Percentiles rank a stretch among this genome's conserved stretches.
Evolutionary conservation across 2,797 vertebrate species (phyloP).

Genomic region (Periparus ater): DNA sequence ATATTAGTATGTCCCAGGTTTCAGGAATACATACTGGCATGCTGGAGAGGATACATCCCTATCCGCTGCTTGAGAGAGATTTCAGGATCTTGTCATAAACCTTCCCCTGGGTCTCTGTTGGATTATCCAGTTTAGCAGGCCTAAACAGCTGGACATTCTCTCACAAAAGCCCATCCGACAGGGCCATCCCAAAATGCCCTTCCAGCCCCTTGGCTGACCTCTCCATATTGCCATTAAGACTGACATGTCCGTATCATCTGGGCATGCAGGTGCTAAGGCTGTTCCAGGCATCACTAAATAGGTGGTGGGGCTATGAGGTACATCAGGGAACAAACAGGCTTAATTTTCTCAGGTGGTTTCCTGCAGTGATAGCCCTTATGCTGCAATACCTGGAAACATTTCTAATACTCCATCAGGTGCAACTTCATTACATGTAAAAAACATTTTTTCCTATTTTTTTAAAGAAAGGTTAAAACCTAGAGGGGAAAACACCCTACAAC

Average conservation of each 20-base stretch:
- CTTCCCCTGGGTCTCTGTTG: neutral
- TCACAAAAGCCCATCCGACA: neutral
- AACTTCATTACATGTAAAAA: neutral
- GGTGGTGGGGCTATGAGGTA: neutral
- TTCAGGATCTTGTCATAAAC: neutral
- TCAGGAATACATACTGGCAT: neutral
- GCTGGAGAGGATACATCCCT: neutral
- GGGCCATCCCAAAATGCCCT: neutral
- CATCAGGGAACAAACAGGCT: neutral
- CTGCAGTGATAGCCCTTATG: neutral
- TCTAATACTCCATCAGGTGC: neutral
- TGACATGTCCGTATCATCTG: neutral
- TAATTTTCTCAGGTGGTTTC: neutral
- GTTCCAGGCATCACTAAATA: neutral
- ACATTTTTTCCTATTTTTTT: neutral
- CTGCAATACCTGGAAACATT: neutral
- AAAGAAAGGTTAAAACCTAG: neutral
- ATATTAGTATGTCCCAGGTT: conserved; percentile 4
- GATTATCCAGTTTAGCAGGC: neutral
- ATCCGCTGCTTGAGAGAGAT: neutral
- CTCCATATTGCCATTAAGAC: neutral
- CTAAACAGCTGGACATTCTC: neutral
- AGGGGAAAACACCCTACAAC: accelerated
- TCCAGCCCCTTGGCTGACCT: neutral
- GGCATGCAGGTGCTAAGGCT: neutral